Evolutionary conservation across 1,140 invertebrate genomes (phyloP).

Genomic region (Cotesia chilonis): DNA sequence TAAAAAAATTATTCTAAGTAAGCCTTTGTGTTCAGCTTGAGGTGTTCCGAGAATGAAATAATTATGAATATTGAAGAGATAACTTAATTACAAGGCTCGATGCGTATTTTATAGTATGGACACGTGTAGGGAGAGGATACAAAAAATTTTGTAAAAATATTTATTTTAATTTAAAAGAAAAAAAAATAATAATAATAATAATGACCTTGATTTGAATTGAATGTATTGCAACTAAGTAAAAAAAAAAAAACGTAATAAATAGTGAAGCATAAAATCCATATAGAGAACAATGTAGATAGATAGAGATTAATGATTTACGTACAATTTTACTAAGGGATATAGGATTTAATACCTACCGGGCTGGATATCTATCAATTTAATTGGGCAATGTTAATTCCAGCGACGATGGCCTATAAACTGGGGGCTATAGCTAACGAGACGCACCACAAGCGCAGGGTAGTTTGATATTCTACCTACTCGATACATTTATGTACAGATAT

Average conservation of each 20-base stretch:
- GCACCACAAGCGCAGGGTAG: conserved; percentile 56
- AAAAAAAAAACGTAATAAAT: too few relatives aligned
- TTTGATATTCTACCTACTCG: conserved; percentile 52
- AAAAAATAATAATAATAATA: background rate
- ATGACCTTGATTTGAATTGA: too few relatives aligned
- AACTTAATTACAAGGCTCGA: too few relatives aligned
- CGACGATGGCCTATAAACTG: conserved; percentile 66
- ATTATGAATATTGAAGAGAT: too few relatives aligned
- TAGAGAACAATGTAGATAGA: conserved; percentile 17
- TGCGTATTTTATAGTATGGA: too few relatives aligned
- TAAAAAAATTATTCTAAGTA: too few relatives aligned
- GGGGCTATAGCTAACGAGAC: conserved; percentile 62
- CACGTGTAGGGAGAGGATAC: too few relatives aligned
- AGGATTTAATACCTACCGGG: conserved; percentile 59
- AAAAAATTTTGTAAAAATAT: too few relatives aligned
- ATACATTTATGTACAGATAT: conserved; percentile 31
- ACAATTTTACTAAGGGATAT: conserved; percentile 52
- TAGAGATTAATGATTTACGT: conserved; percentile 56
- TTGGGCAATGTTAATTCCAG: conserved; percentile 66
- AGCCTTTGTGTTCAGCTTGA: too few relatives aligned
- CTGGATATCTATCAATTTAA: conserved; percentile 66
- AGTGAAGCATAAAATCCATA: background rate
- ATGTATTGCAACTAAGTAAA: too few relatives aligned
- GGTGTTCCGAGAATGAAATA: too few relatives aligned
- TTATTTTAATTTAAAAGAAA: background rate